Base-by-base conservation (phyloP, 2,113 vertebrate species). In the Natator depressus region DNA sequence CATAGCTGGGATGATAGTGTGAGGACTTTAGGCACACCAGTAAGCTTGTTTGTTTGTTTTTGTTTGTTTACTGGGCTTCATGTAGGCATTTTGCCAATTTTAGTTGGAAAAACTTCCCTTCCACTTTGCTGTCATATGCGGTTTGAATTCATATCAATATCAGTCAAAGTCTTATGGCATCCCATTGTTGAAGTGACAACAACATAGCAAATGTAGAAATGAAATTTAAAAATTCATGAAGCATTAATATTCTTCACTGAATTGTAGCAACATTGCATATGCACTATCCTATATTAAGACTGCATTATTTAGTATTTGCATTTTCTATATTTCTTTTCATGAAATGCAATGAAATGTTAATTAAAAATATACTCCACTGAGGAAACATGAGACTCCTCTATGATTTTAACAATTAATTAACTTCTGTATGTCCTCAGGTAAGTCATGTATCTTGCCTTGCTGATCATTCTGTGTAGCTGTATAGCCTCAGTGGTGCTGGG, bases 281-380 rank as follows among this genome's bases (percentile, higher is more conserved):
- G 62, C 94, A 93, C 83, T 90, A 59, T 75, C 22, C 85, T 91
- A 96, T 97, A 96, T 96, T 97, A 93, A 88, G 97, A 95, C 94
- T 97, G 91, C 85, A 97, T 97, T 97, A 96, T 96, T 97, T 96
- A 97, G 81, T 89, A 88, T 85, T 89, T 95, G 88, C 27, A 92
- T 95, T 97, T 62, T 95, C 42, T 85, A 78, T 89, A 78, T 94
- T 51, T 29, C 7, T 92, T 89, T 92, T 89, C 79, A 94, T 88
- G 38, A 50, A 93, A 88, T 12, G n/a, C 65, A 94, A 88, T 90
- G 90, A 96, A 97, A 94, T 93, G 42, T 83, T 97, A 97, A 97
- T 97, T 97, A 96, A 95, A 97, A 20, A 86, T 57, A 53, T 85
- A 95, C 94, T 42, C 82, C 53, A 92, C 78, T 3, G 35, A 97